These are phyloP conservation scores for Drosophila mimetica DNA, from an alignment of 2,888 invertebrate species.

Conservation along the genomic window DNA sequence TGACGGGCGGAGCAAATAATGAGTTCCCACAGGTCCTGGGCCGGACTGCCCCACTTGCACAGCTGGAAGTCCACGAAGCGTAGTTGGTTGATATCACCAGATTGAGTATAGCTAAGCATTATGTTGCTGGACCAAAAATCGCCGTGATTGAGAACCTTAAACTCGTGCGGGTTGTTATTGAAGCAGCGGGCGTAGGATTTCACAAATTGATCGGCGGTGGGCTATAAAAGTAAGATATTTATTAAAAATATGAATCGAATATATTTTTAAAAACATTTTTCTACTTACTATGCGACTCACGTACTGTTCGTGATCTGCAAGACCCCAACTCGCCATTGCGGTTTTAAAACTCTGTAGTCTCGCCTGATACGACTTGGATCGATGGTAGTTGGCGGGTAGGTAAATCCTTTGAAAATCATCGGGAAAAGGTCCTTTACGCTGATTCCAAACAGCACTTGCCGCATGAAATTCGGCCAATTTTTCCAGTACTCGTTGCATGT, in stretches of 20 bases:
- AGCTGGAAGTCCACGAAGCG: conserved; percentile 83
- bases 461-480: conserved; percentile 83
- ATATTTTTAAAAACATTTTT: conserved; percentile 19
- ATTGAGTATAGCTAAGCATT: conserved; percentile 73
- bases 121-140: conserved; percentile 83
- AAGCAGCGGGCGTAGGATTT: conserved; percentile 74
- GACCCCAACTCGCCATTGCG: conserved; percentile 79
- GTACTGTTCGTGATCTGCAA: conserved; percentile 73
- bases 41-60: conserved; percentile 82
- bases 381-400: conserved; percentile 79
- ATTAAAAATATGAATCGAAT: background rate
- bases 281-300: conserved; percentile 74
- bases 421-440: conserved; percentile 72
- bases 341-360: conserved; percentile 73
- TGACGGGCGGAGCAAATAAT: conserved; percentile 80
- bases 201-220: conserved; percentile 81
- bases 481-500: conserved; percentile 79
- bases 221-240: conserved; percentile 49
- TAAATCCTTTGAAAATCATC: conserved; percentile 75
- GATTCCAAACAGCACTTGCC: conserved; percentile 76
- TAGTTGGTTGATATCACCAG: conserved; percentile 77
- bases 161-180: conserved; percentile 69
- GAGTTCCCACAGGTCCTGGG: conserved; percentile 81
- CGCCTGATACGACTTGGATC: conserved; percentile 76
- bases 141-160: conserved; percentile 83